A percentile compares a stretch with the other conserved stretches of the same genome.
Evolutionary conservation across 2,113 vertebrate genomes (phyloP).

Genomic region (Mesocricetus auratus): DNA sequence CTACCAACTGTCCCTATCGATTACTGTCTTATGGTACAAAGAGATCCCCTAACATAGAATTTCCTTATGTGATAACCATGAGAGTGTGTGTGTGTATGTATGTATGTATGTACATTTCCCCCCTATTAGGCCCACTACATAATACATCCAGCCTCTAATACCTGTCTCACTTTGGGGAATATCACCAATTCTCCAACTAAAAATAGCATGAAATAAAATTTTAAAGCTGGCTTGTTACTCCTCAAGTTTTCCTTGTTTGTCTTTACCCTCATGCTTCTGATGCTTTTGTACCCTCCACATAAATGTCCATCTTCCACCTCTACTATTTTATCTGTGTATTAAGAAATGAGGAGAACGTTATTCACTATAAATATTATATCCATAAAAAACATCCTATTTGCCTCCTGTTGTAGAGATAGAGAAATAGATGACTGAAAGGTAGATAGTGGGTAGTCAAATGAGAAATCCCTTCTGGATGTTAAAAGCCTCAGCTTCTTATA

Average conservation of each 20-base stretch:
- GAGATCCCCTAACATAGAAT: background rate
- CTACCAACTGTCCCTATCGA: background rate
- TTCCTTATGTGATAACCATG: background rate
- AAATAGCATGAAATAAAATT: background rate
- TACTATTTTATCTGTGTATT: background rate
- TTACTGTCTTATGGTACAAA: background rate
- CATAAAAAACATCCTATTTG: background rate
- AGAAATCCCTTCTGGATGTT: slow-evolving; percentile 5
- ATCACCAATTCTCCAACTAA: background rate
- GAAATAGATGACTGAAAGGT: background rate
- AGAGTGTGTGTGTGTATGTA: background rate
- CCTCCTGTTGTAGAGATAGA: background rate
- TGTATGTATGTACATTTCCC: background rate
- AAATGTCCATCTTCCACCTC: background rate
- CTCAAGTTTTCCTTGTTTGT: background rate
- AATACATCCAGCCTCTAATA: background rate
- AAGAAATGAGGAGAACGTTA: background rate
- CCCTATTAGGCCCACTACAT: background rate
- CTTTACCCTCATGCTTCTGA: background rate
- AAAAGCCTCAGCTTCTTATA: background rate
- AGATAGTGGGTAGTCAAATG: background rate
- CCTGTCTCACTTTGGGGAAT: background rate
- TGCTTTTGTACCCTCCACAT: background rate
- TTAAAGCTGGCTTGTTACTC: background rate
- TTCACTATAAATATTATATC: background rate